Conservation (phyloP, 2,888 invertebrate genomes). For the Stenoptilia bipunctidactyla region DNA sequence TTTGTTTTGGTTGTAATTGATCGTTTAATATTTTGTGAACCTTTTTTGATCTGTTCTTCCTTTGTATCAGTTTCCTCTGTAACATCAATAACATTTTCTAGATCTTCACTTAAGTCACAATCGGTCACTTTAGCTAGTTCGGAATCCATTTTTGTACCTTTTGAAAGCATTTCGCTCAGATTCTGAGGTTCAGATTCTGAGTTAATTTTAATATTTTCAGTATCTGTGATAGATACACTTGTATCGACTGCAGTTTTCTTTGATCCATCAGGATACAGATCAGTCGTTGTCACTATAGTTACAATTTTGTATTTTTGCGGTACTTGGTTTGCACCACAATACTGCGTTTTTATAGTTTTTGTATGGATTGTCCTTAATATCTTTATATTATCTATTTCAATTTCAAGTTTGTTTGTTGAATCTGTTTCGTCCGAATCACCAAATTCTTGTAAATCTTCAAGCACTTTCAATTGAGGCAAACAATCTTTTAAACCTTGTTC, state of each 20-base stretch:
- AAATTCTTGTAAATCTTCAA: not conserved
- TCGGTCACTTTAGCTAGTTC: no score
- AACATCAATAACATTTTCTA: slow-evolving; percentile 49
- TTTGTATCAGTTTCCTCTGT: slow-evolving; percentile 50
- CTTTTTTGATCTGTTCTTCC: slow-evolving; percentile 43
- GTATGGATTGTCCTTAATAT: slow-evolving; percentile 36
- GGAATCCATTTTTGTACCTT: no score
- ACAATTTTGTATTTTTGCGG: slow-evolving; percentile 48
- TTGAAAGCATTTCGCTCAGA: no score
- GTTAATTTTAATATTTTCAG: slow-evolving; percentile 24
- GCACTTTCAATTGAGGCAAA: no score
- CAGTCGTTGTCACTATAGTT: slow-evolving; percentile 45
- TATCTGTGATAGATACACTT: slow-evolving; percentile 32
- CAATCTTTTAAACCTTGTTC: no score
- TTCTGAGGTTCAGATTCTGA: no score
- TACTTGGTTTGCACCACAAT: slow-evolving; percentile 39
- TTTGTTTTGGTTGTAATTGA: slow-evolving; percentile 58
- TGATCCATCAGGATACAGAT: slow-evolving; percentile 58
- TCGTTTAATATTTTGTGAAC: slow-evolving; percentile 41
- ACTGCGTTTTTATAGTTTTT: slow-evolving; percentile 36
- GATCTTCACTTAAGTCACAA: no score
- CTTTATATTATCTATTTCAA: slow-evolving; percentile 26
- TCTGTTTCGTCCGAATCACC: slow-evolving; percentile 31
- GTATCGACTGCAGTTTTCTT: slow-evolving; percentile 48
- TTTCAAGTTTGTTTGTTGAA: slow-evolving; percentile 24